Conservation (phyloP, 2,888 invertebrate genomes). For the Caenorhabditis wallacei region DNA sequence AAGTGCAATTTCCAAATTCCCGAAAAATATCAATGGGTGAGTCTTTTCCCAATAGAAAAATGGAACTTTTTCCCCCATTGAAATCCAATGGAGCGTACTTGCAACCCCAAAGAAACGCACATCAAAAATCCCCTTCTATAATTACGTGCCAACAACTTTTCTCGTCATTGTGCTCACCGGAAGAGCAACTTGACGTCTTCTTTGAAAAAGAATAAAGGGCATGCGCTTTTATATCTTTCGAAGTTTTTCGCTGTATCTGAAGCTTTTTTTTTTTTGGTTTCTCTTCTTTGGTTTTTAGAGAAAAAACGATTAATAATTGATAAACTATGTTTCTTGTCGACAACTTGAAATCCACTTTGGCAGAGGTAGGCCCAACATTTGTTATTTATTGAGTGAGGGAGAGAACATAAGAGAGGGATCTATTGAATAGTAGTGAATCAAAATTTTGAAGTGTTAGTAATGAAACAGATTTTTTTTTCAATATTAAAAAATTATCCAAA, state of each 20-base stretch:
- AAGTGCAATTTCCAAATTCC: slow-evolving; percentile 22
- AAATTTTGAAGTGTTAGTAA: too few species aligned
- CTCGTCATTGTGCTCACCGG: slow-evolving; percentile 59
- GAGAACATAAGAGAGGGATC: too few species aligned
- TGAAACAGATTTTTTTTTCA: too few species aligned
- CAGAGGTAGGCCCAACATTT: slow-evolving; percentile 28
- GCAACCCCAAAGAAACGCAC: slow-evolving; percentile 10
- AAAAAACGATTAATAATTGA: slow-evolving; percentile 1
- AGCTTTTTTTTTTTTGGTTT: slow-evolving; percentile 8
- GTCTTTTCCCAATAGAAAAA: background rate
- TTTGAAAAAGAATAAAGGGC: background rate
- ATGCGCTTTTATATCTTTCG: background rate
- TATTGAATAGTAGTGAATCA: background rate
- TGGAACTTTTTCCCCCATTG: slow-evolving; percentile 1
- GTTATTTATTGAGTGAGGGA: background rate
- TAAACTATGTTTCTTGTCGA: slow-evolving; percentile 69
- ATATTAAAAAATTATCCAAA: too few species aligned
- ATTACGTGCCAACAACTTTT: slow-evolving; percentile 7
- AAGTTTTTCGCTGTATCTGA: background rate
- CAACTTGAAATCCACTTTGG: slow-evolving; percentile 64
- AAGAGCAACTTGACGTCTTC: slow-evolving; percentile 46
- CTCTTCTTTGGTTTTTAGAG: slow-evolving; percentile 4
- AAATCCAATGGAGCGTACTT: slow-evolving; percentile 17
- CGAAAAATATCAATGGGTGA: slow-evolving; percentile 52
- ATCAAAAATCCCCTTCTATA: slow-evolving; percentile 30